A percentile compares a stretch with the other conserved stretches of the same genome.
phyloP scores from a whole-genome alignment of 2,888 invertebrate species.

The Amphiduros pacificus region DNA sequence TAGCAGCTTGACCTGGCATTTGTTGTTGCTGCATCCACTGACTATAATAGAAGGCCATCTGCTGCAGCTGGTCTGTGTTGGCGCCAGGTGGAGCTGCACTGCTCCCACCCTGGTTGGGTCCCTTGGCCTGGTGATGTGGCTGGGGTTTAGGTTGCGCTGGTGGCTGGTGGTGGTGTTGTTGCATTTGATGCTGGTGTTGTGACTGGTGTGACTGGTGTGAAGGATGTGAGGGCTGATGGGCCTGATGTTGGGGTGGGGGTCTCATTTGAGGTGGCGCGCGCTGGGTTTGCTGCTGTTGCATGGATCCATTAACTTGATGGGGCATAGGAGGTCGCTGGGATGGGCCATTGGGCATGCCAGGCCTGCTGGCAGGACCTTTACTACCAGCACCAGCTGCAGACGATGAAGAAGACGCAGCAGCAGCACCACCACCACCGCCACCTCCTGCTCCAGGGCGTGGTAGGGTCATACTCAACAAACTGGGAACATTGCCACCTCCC shows the following conservation, averaged over 20 bases:
- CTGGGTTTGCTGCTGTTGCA: background rate
- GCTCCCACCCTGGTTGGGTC: background rate
- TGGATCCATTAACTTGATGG: background rate
- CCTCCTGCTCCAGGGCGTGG: conserved; percentile 5
- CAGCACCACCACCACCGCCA: background rate
- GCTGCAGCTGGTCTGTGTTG: conserved; percentile 20
- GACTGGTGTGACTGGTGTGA: conserved; percentile 1
- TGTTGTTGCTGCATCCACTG: conserved; percentile 27
- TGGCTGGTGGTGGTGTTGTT: conserved; percentile 2
- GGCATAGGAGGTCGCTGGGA: conserved; percentile 1
- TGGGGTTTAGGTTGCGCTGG: conserved; percentile 4
- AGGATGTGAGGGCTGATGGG: background rate
- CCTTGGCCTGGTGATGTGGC: conserved; percentile 1
- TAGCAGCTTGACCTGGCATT: background rate
- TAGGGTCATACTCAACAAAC: conserved; percentile 13
- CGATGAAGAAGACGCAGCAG: conserved; percentile 5
- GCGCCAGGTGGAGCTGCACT: background rate
- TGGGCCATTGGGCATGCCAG: conserved; percentile 13
- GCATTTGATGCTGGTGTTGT: background rate
- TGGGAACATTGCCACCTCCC: conserved; percentile 13
- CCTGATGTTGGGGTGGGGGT: conserved; percentile 5
- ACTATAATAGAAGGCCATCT: conserved; percentile 26
- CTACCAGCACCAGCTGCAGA: background rate
- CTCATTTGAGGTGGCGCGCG: conserved; percentile 10
- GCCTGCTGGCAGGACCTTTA: background rate